Evolutionary conservation across 1,140 invertebrate genomes (phyloP), one percentile per base, ranked within the genome.

Genomic region (Zelostemma sp.): DNA sequence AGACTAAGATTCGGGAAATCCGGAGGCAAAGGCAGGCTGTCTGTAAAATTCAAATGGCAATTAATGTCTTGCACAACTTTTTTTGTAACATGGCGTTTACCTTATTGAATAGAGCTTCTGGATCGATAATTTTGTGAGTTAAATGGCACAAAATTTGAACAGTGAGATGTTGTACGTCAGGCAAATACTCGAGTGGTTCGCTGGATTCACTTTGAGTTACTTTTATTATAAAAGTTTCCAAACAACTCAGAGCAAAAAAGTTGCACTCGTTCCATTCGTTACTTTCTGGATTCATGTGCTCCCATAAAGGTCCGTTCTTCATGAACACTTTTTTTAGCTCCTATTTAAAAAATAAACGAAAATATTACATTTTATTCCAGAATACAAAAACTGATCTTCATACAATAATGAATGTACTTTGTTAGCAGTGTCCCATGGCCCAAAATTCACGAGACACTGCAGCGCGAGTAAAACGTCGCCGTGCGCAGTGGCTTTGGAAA

Each of bases 201-300:
- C 14, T 40, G n/a, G 16, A 53, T 11, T 61, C 49, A 40, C 59
- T 67, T 9, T 66, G 72, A 31, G 67, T 63, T 45, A 40, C 61
- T 35, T 73, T 82, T 4, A 64, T 17, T 33, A 85, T 49, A 67
- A 83, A 73, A 58, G 68, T 73, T 75, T 83, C 81, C 28, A 85
- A 63, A 46, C 81, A 83, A 14, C 54, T 57, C 18, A 84, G 46
- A 3, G 80, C 70, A 18, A 76, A 33, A 48, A 78, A 77, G 64
- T 78, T 75, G 9, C 59, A 72, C 73, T 83, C 80, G 18, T 72
- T 72, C 73, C 73, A 81, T 18, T 77, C 56, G 17, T 50, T 18
- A 60, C 62, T 67, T 14, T 53, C 1, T 38, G 50, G 55, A 71
- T 65, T 68, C 51, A 76, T 61, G 43, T 78, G 55, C 11, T 51